Evolutionary conservation across 2,888 invertebrate genomes (phyloP).

Genomic region (Dasypolia templi): DNA sequence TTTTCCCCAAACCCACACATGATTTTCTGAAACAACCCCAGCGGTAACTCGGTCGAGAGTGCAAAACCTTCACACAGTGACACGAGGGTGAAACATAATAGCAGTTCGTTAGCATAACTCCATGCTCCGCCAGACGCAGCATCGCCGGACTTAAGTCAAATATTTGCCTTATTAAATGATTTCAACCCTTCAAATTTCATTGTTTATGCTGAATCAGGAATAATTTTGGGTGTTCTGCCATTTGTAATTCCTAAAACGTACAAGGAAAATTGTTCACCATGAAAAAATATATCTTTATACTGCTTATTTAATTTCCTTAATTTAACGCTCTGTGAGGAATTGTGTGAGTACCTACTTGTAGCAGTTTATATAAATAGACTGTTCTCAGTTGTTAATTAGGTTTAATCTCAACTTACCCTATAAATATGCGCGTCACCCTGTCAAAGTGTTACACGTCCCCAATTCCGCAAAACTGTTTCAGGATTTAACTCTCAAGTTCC

Average conservation of each 20-base stretch:
- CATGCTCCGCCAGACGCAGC: constrained; percentile 71
- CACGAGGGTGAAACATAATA: constrained; percentile 87
- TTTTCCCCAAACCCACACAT: constrained; percentile 87
- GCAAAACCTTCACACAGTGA: constrained; percentile 90
- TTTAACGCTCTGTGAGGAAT: not conserved
- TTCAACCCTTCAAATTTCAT: constrained; percentile 72
- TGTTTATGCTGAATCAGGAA: constrained; percentile 71
- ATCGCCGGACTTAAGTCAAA: constrained; percentile 81
- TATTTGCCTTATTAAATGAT: constrained; percentile 85
- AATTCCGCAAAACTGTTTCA: too few relatives aligned
- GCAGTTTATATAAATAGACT: too few relatives aligned
- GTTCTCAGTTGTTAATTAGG: too few relatives aligned
- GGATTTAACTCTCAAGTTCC: too few relatives aligned
- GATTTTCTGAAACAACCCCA: constrained; percentile 87
- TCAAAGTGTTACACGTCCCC: too few relatives aligned
- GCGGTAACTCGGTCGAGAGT: constrained; percentile 88
- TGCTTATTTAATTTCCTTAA: constrained; percentile 14
- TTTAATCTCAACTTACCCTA: too few relatives aligned
- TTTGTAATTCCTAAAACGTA: constrained; percentile 30
- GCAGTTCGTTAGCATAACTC: constrained; percentile 88
- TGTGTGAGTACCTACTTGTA: not conserved
- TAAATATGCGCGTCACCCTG: too few relatives aligned
- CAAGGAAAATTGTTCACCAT: constrained; percentile 14
- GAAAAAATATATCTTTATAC: constrained; percentile 15
- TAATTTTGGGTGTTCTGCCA: constrained; percentile 52